Evolutionary conservation across 2,113 vertebrate species (phyloP), one percentile per base, ranked within the genome.

Genomic region (Rutilus rutilus): DNA sequence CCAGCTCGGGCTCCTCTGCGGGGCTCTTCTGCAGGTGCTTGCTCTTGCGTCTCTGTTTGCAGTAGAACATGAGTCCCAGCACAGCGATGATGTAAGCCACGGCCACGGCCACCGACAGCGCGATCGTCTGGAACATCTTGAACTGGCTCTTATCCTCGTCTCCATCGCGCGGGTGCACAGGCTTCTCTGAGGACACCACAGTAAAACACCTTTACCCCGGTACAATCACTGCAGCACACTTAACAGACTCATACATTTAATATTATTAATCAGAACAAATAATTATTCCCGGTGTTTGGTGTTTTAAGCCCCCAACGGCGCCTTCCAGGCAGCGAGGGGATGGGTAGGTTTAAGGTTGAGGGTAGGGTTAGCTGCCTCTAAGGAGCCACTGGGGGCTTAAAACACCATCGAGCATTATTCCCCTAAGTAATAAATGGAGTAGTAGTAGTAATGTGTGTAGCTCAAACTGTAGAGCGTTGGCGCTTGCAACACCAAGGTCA

Each of bases 41-140:
- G 86, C 96, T 96, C 88, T 98, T 96, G 85, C 98, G 96, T 30
- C 98, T 94, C 90, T 99, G 98, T 92, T 99, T 99, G 91, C 98
- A 99, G 94, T 99, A 99, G 91, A 99, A 99, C 98, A 99, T 99
- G 92, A 99, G 97, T 33, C 97, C 98, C 88, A 99, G 94, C 23
- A 99, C 98, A 0, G 97, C 95, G 0, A 99, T 99, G 79, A 99
- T 99, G 91, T 99, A 99, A 9, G 98, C 97, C 74, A 99, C 98
- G 0, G 98, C 98, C 0, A 97, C 98, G 0, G 97, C 98, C 90
- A 99, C 98, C 0, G 97, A 99, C 71, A 99, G 95, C 2, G 97
- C 98, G 0, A 99, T 98, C 83, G 98, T 99, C 93, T 99, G 98
- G 94, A 99, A 99, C 97, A 99, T 98, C 94, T 98, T 98, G 87